Conservation (phyloP, 2,113 vertebrate genomes). For the Grallaria varia region DNA sequence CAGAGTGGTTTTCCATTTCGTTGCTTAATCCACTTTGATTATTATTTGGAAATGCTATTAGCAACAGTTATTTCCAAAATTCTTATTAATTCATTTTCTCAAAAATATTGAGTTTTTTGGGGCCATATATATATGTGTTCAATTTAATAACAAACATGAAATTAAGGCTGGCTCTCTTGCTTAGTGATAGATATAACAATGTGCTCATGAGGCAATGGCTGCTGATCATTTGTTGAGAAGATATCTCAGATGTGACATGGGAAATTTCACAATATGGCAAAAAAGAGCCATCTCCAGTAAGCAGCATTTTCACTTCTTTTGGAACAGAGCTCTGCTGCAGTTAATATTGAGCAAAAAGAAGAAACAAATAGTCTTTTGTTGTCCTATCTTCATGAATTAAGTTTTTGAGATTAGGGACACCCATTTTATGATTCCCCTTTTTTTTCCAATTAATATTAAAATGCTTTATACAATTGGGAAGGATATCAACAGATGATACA, state of each 20-base stretch:
- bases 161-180: neutral
- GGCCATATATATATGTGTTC: neutral
- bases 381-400: neutral
- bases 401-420: neutral
- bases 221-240: neutral
- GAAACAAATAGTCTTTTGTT: neutral
- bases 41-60: neutral
- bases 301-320: neutral
- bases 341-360: neutral
- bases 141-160: neutral
- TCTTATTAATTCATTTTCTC: neutral
- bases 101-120: neutral
- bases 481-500: neutral
- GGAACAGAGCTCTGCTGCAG: neutral
- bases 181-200: neutral
- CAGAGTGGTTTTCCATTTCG: neutral
- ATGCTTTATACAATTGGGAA: neutral
- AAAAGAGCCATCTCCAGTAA: neutral
- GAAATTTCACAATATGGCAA: neutral
- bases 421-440: rapidly evolving
- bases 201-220: neutral
- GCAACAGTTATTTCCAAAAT: neutral
- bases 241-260: neutral
- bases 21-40: neutral
- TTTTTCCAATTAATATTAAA: neutral